Evolutionary conservation across 2,797 vertebrate species (phyloP), one percentile per base, ranked within the genome.

Genomic region (Chelon labrosus): DNA sequence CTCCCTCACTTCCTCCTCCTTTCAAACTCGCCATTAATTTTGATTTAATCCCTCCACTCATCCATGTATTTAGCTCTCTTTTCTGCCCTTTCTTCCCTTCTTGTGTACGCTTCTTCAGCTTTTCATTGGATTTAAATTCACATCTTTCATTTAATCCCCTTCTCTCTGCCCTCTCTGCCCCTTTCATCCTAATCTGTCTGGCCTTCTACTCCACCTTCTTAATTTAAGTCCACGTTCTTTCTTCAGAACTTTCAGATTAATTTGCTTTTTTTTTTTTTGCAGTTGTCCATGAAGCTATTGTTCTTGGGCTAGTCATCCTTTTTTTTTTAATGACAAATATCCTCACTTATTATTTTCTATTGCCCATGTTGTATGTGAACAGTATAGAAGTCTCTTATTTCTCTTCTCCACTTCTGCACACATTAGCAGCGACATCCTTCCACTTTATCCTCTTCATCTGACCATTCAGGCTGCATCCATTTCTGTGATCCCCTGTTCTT

Each of bases 91-190:
- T 10, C 31, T 50, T 35, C 52, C 20, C 10, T 52, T 14, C 44
- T 64, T n/a, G 7, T 57, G 20, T 49, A 13, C 46, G 46, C 16
- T 3, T 27, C 37, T 52, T 35, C 22, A n/a, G 35, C 51, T 50
- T 44, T 58, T 62, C 12, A 19, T 74, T 67, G 6, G 5, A 58
- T 19, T 80, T 65, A n/a, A 82, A 84, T 73, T 84, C 87, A 81
- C 80, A 66, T 79, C 70, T 78, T 77, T 84, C 35, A 16, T 84
- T 88, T 85, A 82, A 90, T 89, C 88, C 70, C 16, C 68, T 82
- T 83, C 80, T 70, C 66, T 50, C 70, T 58, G 19, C 46, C 66
- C 64, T 53, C 68, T 69, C 55, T 47, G 67, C 64, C 54, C 42
- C 80, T 84, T 87, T 85, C 70, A 83, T 86, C 83, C 53, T 22